phyloP scores from a whole-genome alignment of 2,888 invertebrate genomes.

The Mythimna ferrago region DNA sequence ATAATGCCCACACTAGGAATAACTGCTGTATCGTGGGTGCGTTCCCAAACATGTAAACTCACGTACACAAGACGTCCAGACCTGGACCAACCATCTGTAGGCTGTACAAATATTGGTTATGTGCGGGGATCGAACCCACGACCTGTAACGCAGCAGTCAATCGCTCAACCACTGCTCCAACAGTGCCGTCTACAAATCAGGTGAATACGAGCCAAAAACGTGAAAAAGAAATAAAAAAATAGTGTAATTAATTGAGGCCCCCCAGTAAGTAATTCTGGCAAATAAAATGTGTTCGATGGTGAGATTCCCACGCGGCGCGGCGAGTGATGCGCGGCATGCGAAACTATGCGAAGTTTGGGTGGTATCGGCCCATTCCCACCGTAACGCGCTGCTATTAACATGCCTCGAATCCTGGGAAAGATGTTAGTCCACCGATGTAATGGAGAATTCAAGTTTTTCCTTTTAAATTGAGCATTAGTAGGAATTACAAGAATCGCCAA shows the following conservation, averaged over 20 bases:
- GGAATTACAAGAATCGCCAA: constrained; percentile 48
- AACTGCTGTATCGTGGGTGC: too few relatives aligned
- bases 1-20: too few relatives aligned
- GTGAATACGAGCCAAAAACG: too few relatives aligned
- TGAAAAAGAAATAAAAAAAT: constrained; percentile 70
- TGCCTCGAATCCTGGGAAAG: constrained; percentile 69
- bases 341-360: constrained; percentile 69
- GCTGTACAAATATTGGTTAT: too few relatives aligned
- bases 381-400: constrained; percentile 62
- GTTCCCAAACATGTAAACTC: too few relatives aligned
- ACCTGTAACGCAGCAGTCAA: too few relatives aligned
- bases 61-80: too few relatives aligned
- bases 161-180: too few relatives aligned
- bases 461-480: constrained; percentile 57
- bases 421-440: constrained; percentile 60
- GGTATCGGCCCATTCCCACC: constrained; percentile 61
- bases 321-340: constrained; percentile 74
- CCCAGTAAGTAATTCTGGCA: constrained; percentile 78
- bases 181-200: too few relatives aligned
- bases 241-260: constrained; percentile 80
- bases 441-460: constrained; percentile 58
- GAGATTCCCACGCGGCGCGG: constrained; percentile 78
- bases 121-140: too few relatives aligned
- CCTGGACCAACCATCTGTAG: too few relatives aligned
- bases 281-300: constrained; percentile 73